A percentile compares a stretch with the other conserved stretches of the same genome.
phyloP scores from a whole-genome alignment of 2,113 vertebrate species.

The Aspiorhynchus laticeps region DNA sequence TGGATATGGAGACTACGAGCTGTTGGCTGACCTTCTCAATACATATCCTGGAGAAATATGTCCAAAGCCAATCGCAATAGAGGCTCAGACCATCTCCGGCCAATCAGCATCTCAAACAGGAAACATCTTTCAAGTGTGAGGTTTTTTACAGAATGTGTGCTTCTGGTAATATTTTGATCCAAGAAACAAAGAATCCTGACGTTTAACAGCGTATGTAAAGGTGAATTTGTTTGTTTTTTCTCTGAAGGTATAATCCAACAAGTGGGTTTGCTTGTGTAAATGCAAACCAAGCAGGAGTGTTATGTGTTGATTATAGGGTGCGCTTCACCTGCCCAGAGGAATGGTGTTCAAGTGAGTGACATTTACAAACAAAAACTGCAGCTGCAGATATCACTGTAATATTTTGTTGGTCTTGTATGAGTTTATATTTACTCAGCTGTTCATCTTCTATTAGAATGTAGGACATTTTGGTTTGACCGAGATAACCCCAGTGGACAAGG shows the following conservation, averaged over 20 bases:
- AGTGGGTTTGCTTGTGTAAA: conserved; percentile 63
- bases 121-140: conserved; percentile 58
- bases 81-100: too few relatives aligned
- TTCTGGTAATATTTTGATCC: background rate
- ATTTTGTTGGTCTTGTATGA: too few relatives aligned
- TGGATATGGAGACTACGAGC: conserved; percentile 65
- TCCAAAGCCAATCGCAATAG: conserved; percentile 43
- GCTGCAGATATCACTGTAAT: too few relatives aligned
- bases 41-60: conserved; percentile 60
- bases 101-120: conserved; percentile 55
- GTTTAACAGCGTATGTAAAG: too few relatives aligned
- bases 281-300: conserved; percentile 49
- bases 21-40: conserved; percentile 55
- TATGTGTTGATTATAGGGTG: conserved; percentile 37
- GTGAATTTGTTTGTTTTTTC: background rate
- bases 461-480: conserved; percentile 63
- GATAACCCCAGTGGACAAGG: conserved; percentile 39
- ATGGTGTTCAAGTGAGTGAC: conserved; percentile 17
- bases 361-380: too few relatives aligned
- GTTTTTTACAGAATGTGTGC: conserved; percentile 7
- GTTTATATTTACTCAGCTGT: too few relatives aligned
- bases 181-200: background rate
- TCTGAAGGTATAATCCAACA: conserved; percentile 61
- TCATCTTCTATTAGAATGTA: conserved; percentile 54
- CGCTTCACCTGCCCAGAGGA: conserved; percentile 30